Percentiles rank a stretch among this genome's conserved stretches.
Evolutionary conservation across 2,113 vertebrate genomes (phyloP).

Genomic region (Haemorhous mexicanus): DNA sequence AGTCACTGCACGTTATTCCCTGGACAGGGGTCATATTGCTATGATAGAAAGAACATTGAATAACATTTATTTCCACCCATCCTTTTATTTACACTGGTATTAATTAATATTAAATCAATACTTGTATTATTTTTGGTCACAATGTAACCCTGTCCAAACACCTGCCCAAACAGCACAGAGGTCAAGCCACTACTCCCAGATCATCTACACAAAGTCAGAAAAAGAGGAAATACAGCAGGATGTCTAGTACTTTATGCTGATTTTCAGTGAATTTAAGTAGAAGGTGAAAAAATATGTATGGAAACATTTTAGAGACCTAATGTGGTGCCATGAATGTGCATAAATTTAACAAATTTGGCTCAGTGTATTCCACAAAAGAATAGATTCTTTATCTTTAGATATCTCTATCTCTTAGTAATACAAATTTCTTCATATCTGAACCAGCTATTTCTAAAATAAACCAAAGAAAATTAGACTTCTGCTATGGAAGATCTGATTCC

Average conservation of each 20-base stretch:
- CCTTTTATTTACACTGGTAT: not conserved
- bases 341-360: not conserved
- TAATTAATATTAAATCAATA: not conserved
- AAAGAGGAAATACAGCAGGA: not conserved
- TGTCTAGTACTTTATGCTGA: not conserved
- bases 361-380: not conserved
- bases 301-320: not conserved
- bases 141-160: not conserved
- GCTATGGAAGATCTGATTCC: constrained; percentile 7
- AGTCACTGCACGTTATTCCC: too few relatives aligned
- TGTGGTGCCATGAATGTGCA: not conserved
- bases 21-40: too few relatives aligned
- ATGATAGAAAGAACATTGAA: not conserved
- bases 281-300: not conserved
- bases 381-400: not conserved
- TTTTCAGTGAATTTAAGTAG: not conserved
- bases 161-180: not conserved
- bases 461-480: constrained; percentile 55
- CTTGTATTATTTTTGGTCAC: not conserved
- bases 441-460: constrained; percentile 38
- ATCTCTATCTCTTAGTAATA: not conserved
- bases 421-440: constrained; percentile 10
- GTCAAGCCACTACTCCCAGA: not conserved
- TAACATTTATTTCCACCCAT: not conserved
- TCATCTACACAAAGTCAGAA: not conserved